These are phyloP conservation scores for Sarcophilus harrisii DNA, from an alignment of 2,797 vertebrate species.

Conservation along the genomic window DNA sequence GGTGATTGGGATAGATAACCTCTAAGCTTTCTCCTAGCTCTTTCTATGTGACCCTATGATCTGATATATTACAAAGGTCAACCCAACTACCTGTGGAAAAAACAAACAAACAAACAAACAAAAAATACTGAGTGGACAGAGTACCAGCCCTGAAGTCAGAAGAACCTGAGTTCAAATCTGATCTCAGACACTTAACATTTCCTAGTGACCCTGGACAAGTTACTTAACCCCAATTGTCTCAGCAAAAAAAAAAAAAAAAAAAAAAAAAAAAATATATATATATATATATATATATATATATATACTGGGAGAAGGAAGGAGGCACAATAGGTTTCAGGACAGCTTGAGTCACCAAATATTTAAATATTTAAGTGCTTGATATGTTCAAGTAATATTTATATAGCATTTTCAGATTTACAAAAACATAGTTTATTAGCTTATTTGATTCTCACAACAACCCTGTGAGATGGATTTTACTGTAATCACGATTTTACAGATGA, in stretches of 20 bases:
- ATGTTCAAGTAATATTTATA: background rate
- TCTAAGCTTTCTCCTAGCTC: background rate
- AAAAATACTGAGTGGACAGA: background rate
- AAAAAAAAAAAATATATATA: too few relatives aligned
- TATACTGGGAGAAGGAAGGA: too few relatives aligned
- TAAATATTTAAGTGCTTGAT: background rate
- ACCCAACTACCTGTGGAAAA: background rate
- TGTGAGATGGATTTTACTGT: background rate
- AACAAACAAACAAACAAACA: too few relatives aligned
- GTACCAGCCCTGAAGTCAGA: too few relatives aligned
- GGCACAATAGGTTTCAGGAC: background rate
- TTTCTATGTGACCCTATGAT: background rate
- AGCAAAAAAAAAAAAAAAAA: too few relatives aligned
- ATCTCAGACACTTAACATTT: too few relatives aligned
- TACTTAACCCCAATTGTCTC: too few relatives aligned
- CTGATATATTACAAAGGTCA: background rate
- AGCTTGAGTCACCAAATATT: background rate
- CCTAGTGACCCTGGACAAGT: too few relatives aligned
- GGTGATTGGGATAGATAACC: background rate
- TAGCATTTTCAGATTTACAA: background rate
- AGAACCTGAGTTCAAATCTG: too few relatives aligned
- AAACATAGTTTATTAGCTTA: background rate
- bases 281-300: too few relatives aligned
- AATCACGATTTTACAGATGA: background rate
- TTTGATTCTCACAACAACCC: background rate